phyloP scores from a whole-genome alignment of 2,797 vertebrate genomes.

The Emys orbicularis region DNA sequence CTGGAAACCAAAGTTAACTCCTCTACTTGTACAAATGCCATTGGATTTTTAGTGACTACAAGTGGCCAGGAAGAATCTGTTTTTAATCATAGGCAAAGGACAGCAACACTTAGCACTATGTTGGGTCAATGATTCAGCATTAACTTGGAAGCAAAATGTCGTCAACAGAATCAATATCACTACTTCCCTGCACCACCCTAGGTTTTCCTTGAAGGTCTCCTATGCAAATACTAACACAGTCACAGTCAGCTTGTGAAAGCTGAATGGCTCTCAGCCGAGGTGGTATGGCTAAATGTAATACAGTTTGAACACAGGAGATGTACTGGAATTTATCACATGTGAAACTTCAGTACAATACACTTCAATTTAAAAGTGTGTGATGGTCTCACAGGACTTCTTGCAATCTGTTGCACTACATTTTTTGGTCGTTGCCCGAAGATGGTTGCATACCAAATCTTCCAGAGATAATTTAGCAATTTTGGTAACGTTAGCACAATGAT shows the following conservation, averaged over 20 bases:
- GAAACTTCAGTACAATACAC: background rate
- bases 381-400: slow-evolving; percentile 10
- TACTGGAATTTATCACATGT: background rate
- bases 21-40: accelerated
- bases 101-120: background rate
- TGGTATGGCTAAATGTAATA: background rate
- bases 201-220: background rate
- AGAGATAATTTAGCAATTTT: slow-evolving; percentile 63
- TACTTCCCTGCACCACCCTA: background rate
- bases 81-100: background rate
- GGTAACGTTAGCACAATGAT: slow-evolving; percentile 33
- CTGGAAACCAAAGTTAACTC: background rate
- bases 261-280: background rate
- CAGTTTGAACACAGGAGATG: background rate
- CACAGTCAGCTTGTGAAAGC: background rate
- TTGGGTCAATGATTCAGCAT: background rate
- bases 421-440: slow-evolving; percentile 14
- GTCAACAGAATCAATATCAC: background rate
- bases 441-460: background rate
- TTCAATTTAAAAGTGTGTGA: background rate
- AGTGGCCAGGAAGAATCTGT: background rate
- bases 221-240: background rate
- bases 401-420: slow-evolving; percentile 14
- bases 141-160: background rate
- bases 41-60: background rate